A percentile compares a stretch with the other conserved stretches of the same genome.
Evolutionary conservation across 2,113 vertebrate genomes (phyloP).

Genomic region (Aptenodytes patagonicus): DNA sequence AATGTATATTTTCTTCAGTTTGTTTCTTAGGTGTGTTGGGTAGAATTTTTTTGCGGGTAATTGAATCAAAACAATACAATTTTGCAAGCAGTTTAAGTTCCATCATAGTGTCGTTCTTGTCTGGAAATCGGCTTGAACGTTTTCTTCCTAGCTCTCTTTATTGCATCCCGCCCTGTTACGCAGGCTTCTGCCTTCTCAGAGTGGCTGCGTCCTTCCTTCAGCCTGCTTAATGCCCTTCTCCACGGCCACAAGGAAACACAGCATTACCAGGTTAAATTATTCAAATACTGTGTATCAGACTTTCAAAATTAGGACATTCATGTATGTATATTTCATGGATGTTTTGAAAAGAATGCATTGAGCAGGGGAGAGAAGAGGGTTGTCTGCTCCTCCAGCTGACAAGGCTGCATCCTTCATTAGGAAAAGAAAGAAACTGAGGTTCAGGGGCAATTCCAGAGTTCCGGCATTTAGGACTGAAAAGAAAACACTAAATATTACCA

Average conservation of each 20-base stretch:
- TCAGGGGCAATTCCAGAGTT: background rate
- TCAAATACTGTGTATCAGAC: rapidly evolving
- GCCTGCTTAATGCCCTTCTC: no score
- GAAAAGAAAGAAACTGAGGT: background rate
- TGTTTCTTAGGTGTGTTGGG: background rate
- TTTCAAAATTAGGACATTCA: rapidly evolving
- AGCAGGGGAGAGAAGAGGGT: background rate
- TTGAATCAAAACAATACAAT: background rate
- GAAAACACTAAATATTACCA: background rate
- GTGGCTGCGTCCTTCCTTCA: background rate
- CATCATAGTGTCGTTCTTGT: rapidly evolving
- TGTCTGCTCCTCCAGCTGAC: background rate
- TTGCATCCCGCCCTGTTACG: rapidly evolving
- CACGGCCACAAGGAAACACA: rapidly evolving
- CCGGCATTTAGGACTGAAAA: no score
- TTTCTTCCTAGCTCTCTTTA: background rate
- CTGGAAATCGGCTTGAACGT: background rate
- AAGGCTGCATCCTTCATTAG: rapidly evolving
- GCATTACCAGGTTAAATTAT: rapidly evolving
- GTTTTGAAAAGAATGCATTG: background rate
- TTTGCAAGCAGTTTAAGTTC: background rate
- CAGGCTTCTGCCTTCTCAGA: background rate
- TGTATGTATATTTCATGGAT: rapidly evolving
- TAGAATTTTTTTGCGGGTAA: background rate
- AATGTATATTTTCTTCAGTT: background rate